A percentile compares a stretch with the other conserved stretches of the same genome.
Conservation (phyloP, 92 coral and sea anemone species). For the Parazoanthus swiftii region DNA sequence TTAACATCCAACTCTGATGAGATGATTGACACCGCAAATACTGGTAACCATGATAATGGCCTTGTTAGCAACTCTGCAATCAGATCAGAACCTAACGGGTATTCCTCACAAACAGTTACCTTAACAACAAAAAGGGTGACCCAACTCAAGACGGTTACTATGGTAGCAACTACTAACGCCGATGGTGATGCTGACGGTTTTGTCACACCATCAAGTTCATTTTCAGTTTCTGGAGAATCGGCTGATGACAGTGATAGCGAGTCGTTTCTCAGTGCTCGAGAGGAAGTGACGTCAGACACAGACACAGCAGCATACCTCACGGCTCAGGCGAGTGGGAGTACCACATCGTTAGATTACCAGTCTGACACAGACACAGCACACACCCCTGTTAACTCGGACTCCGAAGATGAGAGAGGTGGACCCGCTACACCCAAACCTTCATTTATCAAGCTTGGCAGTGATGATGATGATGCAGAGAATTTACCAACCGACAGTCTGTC, state of each 20-base stretch:
- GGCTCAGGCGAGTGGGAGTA: conserved; percentile 63
- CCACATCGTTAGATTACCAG: conserved; percentile 69
- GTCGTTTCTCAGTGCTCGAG: conserved; percentile 86
- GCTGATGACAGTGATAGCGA: conserved; percentile 75
- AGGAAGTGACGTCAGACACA: conserved; percentile 83
- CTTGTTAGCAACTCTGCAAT: neutral
- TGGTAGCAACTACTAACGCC: neutral
- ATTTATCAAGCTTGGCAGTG: neutral
- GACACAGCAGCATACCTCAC: conserved; percentile 78
- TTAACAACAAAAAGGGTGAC: conserved; percentile 1
- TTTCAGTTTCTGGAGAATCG: neutral
- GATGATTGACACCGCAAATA: neutral
- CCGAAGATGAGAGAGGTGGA: conserved; percentile 58
- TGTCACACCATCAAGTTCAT: conserved; percentile 15
- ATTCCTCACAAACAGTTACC: conserved; percentile 18
- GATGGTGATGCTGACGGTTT: conserved; percentile 8
- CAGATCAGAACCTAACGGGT: neutral
- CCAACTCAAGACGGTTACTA: neutral
- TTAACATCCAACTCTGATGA: neutral
- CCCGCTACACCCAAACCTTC: conserved; percentile 42
- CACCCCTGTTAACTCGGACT: conserved; percentile 85
- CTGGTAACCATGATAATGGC: neutral
- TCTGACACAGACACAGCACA: conserved; percentile 54
- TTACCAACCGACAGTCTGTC: conserved; percentile 3
- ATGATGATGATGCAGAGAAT: conserved; percentile 16